phyloP scores from a whole-genome alignment of 2,888 invertebrate species.

The Lasius fuliginosus region DNA sequence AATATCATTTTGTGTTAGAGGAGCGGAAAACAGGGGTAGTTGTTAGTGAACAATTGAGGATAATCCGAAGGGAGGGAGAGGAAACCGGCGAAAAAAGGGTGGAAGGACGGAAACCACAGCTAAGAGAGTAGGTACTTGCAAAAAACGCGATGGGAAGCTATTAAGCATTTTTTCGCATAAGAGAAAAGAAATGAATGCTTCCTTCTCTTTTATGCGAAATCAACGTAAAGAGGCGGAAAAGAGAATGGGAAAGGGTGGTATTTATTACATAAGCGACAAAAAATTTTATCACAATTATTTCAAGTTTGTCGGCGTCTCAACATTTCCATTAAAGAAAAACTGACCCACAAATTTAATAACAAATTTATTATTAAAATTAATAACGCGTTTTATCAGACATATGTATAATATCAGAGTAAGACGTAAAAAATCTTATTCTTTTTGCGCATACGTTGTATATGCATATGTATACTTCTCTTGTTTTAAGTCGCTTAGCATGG shows the following conservation, averaged over 20 bases:
- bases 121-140: conserved; percentile 48
- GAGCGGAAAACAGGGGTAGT: conserved; percentile 21
- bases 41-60: conserved; percentile 45
- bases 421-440: background rate
- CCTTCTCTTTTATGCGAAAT: conserved; percentile 61
- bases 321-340: conserved; percentile 1
- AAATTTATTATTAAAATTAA: conserved; percentile 15
- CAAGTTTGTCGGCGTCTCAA: conserved; percentile 16
- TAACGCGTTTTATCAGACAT: background rate
- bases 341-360: background rate
- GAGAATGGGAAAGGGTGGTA: conserved; percentile 23
- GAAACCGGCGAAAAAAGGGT: conserved; percentile 29
- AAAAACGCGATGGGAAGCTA: conserved; percentile 72
- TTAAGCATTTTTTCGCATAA: conserved; percentile 76
- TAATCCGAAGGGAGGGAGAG: conserved; percentile 23
- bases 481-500: background rate
- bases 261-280: conserved; percentile 48
- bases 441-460: background rate
- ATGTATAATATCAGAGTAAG: background rate
- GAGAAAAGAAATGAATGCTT: conserved; percentile 67
- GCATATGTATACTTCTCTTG: background rate
- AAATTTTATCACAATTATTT: conserved; percentile 34
- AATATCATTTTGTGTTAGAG: conserved; percentile 12
- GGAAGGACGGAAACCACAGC: conserved; percentile 42
- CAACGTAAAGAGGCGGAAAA: conserved; percentile 24